Percentiles rank a stretch among this genome's conserved stretches.
These are phyloP conservation scores for Morpho deidamia DNA, from an alignment of 2,888 invertebrate species.

Conservation along the genomic window DNA sequence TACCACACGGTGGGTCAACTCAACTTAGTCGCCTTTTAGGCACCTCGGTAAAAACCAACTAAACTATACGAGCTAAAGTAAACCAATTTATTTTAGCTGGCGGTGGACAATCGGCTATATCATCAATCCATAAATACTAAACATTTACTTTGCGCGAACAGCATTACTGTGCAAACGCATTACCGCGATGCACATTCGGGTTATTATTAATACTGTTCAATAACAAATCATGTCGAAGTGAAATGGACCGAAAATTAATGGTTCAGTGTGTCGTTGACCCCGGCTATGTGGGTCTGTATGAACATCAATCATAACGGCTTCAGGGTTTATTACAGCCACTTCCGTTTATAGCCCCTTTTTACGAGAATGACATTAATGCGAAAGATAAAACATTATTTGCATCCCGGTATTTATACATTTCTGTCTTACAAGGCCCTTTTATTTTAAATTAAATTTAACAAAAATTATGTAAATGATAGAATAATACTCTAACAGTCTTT, in stretches of 20 bases:
- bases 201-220: slow-evolving; percentile 2
- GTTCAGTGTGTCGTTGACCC: slow-evolving; percentile 13
- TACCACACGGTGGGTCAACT: no score
- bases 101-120: no score
- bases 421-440: no score
- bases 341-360: slow-evolving; percentile 21
- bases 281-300: slow-evolving; percentile 6
- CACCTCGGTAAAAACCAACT: no score
- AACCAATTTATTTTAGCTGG: no score
- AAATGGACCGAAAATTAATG: slow-evolving; percentile 5
- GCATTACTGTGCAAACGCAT: slow-evolving; percentile 2
- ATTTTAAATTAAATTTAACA: no score
- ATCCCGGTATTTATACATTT: no score
- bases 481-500: no score
- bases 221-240: slow-evolving; percentile 1
- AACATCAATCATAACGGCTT: slow-evolving; percentile 16
- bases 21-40: no score
- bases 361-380: slow-evolving; percentile 5
- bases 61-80: no score
- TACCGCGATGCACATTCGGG: neutral
- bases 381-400: neutral
- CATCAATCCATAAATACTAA: slow-evolving; percentile 1
- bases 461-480: no score
- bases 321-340: slow-evolving; percentile 15
- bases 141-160: slow-evolving; percentile 2